Conservation (phyloP, 1,140 invertebrate genomes). For the Bombus pyrosoma region DNA sequence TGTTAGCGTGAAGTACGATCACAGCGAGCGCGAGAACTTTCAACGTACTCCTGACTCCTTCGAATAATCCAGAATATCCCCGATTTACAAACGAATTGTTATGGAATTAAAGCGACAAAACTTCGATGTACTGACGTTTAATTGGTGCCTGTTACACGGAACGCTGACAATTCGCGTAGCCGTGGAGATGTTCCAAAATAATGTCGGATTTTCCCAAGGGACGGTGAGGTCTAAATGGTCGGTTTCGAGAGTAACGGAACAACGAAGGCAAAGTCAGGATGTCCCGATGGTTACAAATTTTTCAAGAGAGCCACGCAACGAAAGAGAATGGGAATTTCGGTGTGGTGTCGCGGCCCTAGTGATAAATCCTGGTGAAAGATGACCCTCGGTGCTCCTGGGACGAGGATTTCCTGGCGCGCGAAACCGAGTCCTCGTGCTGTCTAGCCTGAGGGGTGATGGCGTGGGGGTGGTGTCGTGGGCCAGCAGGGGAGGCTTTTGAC, state of each 20-base stretch:
- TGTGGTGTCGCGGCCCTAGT: slow-evolving; percentile 28
- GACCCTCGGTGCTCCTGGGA: slow-evolving; percentile 42
- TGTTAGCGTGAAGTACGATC: slow-evolving; percentile 8
- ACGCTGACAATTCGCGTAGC: too few species aligned
- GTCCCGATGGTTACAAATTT: slow-evolving; percentile 33
- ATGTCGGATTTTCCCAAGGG: slow-evolving; percentile 1
- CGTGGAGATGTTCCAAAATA: neutral
- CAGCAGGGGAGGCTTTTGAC: slow-evolving; percentile 64
- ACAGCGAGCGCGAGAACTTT: slow-evolving; percentile 2
- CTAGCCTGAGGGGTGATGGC: neutral
- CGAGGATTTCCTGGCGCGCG: slow-evolving; percentile 39
- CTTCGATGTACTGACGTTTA: too few species aligned
- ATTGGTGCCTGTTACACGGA: too few species aligned
- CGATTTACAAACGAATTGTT: too few species aligned
- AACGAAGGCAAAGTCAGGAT: neutral
- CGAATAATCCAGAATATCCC: too few species aligned
- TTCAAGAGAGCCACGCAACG: slow-evolving; percentile 3
- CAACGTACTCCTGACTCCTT: neutral
- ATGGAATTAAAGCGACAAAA: neutral
- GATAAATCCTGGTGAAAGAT: slow-evolving; percentile 58
- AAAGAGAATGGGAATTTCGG: slow-evolving; percentile 39
- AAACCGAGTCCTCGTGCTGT: slow-evolving; percentile 17
- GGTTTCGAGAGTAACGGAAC: neutral
- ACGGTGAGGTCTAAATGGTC: neutral
- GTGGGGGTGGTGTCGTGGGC: slow-evolving; percentile 25